phyloP scores from a whole-genome alignment of 35 echinoderm and acorn worm genomes.

The Holothuria glaberrima region DNA sequence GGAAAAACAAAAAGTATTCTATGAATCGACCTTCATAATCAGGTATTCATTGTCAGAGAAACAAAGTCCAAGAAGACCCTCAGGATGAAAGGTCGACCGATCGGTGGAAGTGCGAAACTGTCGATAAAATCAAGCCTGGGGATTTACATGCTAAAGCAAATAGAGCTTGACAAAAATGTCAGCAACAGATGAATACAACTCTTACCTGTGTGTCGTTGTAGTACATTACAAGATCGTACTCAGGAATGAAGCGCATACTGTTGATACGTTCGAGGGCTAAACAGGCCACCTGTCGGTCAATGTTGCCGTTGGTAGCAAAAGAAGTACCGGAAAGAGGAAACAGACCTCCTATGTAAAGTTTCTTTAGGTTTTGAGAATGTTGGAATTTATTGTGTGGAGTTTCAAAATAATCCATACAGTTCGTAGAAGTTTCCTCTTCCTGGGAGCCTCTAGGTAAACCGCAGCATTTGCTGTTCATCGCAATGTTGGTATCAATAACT shows the following conservation, averaged over 20 bases:
- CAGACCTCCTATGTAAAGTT: conserved; percentile 82
- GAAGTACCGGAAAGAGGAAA: conserved; percentile 71
- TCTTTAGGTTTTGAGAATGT: conserved; percentile 46
- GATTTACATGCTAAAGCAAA: background rate
- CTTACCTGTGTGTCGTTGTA: conserved; percentile 94
- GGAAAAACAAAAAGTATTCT: too few relatives aligned
- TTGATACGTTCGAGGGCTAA: conserved; percentile 84
- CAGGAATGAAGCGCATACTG: conserved; percentile 68
- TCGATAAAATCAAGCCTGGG: conserved; percentile 3
- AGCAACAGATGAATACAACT: background rate
- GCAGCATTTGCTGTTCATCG: conserved; percentile 58
- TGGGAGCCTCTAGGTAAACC: background rate
- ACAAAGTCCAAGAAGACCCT: background rate
- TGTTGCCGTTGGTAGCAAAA: conserved; percentile 64
- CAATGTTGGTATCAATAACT: conserved; percentile 43
- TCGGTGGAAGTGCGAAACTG: background rate
- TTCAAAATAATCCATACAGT: conserved; percentile 45
- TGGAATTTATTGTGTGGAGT: conserved; percentile 42
- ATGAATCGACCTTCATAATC: too few relatives aligned
- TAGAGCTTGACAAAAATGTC: conserved; percentile 16
- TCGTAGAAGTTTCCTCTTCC: conserved; percentile 9
- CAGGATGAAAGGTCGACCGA: conserved; percentile 9
- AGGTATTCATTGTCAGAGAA: too few relatives aligned
- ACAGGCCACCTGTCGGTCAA: conserved; percentile 79
- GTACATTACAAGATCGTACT: conserved; percentile 83